Conservation (phyloP, 2,113 vertebrate species). For the Gopherus evgoodei region DNA sequence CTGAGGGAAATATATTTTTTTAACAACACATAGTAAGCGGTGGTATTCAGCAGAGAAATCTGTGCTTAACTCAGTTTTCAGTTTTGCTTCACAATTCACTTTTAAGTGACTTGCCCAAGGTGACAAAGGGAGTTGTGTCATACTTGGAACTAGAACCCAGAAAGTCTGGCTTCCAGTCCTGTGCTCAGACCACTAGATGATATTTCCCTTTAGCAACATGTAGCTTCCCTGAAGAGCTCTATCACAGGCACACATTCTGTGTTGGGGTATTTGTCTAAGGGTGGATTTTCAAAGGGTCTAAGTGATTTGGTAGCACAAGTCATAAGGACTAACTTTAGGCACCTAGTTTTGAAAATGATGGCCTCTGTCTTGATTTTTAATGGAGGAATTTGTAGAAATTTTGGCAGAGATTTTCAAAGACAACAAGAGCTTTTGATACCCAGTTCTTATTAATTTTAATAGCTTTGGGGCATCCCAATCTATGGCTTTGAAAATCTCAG, state of each 20-base stretch:
- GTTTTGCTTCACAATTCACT: background rate
- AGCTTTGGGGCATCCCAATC: background rate
- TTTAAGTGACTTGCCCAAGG: background rate
- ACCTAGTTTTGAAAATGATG: background rate
- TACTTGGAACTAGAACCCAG: background rate
- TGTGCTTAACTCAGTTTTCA: background rate
- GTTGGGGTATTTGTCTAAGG: background rate
- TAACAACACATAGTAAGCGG: fast-evolving
- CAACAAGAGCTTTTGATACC: background rate
- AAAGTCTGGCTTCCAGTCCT: background rate
- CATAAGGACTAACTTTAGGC: background rate
- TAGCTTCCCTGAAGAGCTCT: background rate
- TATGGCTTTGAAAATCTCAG: background rate
- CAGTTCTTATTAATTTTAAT: background rate
- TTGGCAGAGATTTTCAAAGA: background rate
- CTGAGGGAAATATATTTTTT: background rate
- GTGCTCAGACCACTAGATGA: background rate
- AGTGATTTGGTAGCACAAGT: background rate
- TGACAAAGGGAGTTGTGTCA: background rate
- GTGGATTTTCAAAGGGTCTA: background rate
- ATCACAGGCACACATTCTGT: background rate
- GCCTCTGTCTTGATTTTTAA: background rate
- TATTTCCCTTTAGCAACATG: background rate
- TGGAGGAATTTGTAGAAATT: background rate
- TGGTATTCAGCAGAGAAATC: background rate